Base-by-base conservation (phyloP, 1,140 invertebrate genomes). In the Chrysomallon squamiferum region DNA sequence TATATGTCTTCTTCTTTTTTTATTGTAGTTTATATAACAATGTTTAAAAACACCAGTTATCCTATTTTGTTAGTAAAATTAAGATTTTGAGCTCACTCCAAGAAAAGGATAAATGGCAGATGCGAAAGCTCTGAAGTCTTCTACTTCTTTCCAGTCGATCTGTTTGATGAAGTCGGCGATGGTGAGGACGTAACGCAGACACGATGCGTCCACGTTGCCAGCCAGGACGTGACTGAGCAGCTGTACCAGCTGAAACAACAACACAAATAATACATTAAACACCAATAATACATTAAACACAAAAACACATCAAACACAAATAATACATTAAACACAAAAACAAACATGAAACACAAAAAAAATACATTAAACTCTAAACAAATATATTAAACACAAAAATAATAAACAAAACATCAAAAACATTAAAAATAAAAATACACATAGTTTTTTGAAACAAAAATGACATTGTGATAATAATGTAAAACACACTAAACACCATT, bases 71-170 rank as follows among this genome's bases (percentile, higher is more conserved):
- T n/a, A n/a, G n/a, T n/a, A n/a, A n/a, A n/a, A n/a, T n/a, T n/a
- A n/a, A n/a, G n/a, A n/a, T n/a, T n/a, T n/a, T n/a, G n/a, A n/a
- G n/a, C 71, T 68, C 74, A 85, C 83, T 66, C 60, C 68, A 15
- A 83, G 65, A 66, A 82, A 84, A 33, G 82, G 82, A 65, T 83
- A 85, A 35, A 84, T 67, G 47, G 78, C 72, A 50, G 74, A 71
- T 57, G 77, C 72, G 71, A 85, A 84, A 33, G 76, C 71, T 58
- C 82, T 69, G 67, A 84, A 83, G 59, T 85, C 84, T 59, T 82
- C 76, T 33, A 82, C 80, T 49, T 81, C 72, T 41, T 73, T 73
- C 82, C 82, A 85, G 33, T 83, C 76, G 6, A 85, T 74, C 29
- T 56, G 47, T 15, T 71, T 58, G 52, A 84, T 80, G 59, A 83